These are phyloP conservation scores for Aricia artaxerxes DNA, from an alignment of 2,888 invertebrate species.

Conservation along the genomic window DNA sequence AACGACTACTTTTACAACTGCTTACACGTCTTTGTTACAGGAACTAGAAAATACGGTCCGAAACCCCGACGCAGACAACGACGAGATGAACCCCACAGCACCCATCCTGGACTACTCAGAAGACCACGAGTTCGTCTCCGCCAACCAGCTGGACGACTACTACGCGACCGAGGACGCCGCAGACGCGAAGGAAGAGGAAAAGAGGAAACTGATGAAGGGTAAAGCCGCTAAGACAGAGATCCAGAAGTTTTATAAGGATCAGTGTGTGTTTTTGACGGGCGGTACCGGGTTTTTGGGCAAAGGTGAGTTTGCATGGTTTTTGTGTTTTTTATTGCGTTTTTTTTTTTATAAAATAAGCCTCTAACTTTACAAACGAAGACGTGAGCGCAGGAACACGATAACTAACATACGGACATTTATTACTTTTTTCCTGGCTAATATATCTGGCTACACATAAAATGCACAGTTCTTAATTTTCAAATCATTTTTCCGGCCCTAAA, in stretches of 20 bases:
- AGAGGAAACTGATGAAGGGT: constrained; percentile 71
- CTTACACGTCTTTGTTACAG: constrained; percentile 45
- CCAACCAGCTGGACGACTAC: constrained; percentile 68
- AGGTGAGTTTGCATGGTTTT: constrained; percentile 56
- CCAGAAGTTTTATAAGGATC: constrained; percentile 65
- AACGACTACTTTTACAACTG: not conserved
- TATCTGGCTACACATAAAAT: no score
- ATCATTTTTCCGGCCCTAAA: no score
- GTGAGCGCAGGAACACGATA: no score
- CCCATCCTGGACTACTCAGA: constrained; percentile 73
- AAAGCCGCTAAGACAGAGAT: constrained; percentile 62
- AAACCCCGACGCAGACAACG: constrained; percentile 61
- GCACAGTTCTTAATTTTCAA: no score
- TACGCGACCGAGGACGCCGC: constrained; percentile 71
- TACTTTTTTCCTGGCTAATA: no score
- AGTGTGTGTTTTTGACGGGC: constrained; percentile 74
- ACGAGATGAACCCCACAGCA: constrained; percentile 68
- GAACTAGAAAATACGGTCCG: constrained; percentile 66
- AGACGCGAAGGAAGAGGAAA: constrained; percentile 72
- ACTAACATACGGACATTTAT: no score
- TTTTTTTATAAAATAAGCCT: not conserved
- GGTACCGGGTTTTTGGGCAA: constrained; percentile 75
- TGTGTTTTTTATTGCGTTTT: not conserved
- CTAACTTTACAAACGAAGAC: no score
- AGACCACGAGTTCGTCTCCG: constrained; percentile 77